A percentile compares a stretch with the other conserved stretches of the same genome.
These are phyloP conservation scores for Oreochromis mossambicus DNA, from an alignment of 2,797 vertebrate species.

Conservation along the genomic window DNA sequence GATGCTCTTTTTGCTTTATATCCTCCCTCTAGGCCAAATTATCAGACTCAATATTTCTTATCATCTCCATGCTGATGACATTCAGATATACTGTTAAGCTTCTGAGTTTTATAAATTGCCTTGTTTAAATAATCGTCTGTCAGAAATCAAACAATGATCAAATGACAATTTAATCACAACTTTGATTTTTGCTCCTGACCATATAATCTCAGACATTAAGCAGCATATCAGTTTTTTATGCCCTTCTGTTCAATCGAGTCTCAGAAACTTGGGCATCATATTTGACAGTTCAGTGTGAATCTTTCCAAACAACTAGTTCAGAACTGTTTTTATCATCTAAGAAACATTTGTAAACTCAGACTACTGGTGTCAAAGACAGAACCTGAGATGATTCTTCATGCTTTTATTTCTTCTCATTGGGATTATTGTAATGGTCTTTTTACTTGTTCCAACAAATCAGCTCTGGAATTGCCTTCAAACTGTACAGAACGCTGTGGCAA, in stretches of 20 bases:
- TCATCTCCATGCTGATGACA: background rate
- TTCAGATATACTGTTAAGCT: background rate
- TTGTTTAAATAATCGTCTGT: background rate
- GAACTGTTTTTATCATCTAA: background rate
- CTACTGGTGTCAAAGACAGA: background rate
- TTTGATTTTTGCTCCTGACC: background rate
- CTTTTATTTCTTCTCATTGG: background rate
- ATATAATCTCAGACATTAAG: no score
- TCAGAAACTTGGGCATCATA: background rate
- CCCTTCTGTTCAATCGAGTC: background rate
- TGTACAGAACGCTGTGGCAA: background rate
- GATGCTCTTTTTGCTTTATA: background rate
- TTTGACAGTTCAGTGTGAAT: background rate
- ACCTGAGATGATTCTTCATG: background rate
- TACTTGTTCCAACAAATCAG: background rate
- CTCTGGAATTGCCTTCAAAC: accelerated
- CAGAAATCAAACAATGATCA: background rate
- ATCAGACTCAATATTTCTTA: no score
- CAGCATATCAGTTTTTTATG: background rate
- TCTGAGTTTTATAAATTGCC: background rate
- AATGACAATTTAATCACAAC: background rate
- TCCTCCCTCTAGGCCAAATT: accelerated
- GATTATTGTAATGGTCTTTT: background rate
- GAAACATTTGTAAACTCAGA: background rate
- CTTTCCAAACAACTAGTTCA: background rate